phyloP scores from a whole-genome alignment of 2,113 vertebrate genomes.

The Diglossa brunneiventris region DNA sequence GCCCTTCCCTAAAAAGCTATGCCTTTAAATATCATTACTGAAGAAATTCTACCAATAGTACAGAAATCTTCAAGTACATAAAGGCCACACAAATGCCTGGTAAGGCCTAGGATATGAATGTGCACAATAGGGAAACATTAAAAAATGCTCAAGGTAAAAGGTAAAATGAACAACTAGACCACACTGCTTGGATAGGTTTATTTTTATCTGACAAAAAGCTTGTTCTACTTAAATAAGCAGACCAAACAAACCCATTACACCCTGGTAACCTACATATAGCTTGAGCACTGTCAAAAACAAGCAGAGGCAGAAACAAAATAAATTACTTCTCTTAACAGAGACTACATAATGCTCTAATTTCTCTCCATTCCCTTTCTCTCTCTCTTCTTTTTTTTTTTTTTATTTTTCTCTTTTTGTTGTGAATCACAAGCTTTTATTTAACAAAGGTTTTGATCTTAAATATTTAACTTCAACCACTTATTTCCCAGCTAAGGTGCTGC shows the following conservation, averaged over 20 bases:
- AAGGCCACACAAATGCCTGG: not conserved
- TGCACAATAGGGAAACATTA: not conserved
- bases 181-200: not conserved
- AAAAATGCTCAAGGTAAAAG: not conserved
- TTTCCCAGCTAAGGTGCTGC: not conserved
- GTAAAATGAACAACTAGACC: not conserved
- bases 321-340: not conserved
- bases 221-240: not conserved
- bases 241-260: not conserved
- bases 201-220: not conserved
- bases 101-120: not conserved
- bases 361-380: not conserved
- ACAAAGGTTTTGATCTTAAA: not conserved
- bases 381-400: accelerated
- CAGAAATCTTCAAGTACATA: not conserved
- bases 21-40: not conserved
- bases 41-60: not conserved
- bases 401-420: not conserved
- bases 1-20: not conserved
- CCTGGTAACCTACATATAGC: not conserved
- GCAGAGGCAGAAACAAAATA: not conserved
- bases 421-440: not conserved
- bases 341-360: not conserved
- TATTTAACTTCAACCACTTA: not conserved
- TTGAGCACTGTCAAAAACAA: not conserved